Evolutionary conservation across 2,888 invertebrate genomes (phyloP).

Genomic region (Helleia helle): DNA sequence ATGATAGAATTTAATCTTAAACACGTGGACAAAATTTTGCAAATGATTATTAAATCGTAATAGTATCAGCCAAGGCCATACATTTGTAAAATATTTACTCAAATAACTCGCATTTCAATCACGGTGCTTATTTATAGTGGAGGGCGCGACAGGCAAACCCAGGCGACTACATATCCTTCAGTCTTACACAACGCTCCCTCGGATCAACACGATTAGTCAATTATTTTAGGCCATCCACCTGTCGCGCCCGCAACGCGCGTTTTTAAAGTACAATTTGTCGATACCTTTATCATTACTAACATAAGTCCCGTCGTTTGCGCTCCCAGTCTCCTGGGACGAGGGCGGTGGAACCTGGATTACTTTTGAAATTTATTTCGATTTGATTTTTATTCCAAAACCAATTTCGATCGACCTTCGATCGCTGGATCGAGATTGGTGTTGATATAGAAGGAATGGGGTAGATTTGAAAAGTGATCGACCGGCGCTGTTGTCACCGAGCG

Average conservation of each 20-base stretch:
- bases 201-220: constrained; percentile 21
- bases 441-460: no score
- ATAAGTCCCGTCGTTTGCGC: constrained; percentile 36
- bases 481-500: constrained; percentile 2
- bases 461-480: not conserved
- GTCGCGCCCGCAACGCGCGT: constrained; percentile 32
- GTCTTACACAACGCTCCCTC: constrained; percentile 6
- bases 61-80: constrained; percentile 7
- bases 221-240: constrained; percentile 20
- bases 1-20: not conserved
- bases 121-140: constrained; percentile 45
- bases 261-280: constrained; percentile 51
- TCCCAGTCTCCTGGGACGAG: constrained; percentile 19
- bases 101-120: constrained; percentile 48
- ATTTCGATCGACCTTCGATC: no score
- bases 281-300: constrained; percentile 39
- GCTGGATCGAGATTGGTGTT: no score
- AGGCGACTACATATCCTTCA: constrained; percentile 3
- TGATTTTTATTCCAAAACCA: no score
- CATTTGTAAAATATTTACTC: constrained; percentile 31
- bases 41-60: not conserved
- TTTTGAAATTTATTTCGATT: not conserved
- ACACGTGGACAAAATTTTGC: not conserved
- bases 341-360: constrained; percentile 13
- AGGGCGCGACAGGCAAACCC: constrained; percentile 20